A percentile compares a stretch with the other conserved stretches of the same genome.
phyloP scores from a whole-genome alignment of 2,797 vertebrate species.

The Pangasius krempfi region DNA sequence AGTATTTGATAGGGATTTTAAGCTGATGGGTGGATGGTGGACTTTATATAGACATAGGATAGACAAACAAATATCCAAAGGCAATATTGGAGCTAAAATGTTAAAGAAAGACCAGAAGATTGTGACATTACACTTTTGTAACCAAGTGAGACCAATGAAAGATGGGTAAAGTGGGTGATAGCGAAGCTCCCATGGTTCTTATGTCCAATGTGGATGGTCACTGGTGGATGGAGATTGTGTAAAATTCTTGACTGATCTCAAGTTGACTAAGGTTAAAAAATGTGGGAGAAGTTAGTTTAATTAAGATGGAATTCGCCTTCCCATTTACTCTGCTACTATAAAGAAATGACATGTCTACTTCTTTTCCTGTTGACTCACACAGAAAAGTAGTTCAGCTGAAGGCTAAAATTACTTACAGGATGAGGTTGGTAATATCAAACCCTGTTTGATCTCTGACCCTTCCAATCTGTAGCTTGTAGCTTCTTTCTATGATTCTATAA shows the following conservation, averaged over 20 bases:
- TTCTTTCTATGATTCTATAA: background rate
- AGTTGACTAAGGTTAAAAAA: background rate
- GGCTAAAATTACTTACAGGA: conserved; percentile 36
- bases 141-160: background rate
- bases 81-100: background rate
- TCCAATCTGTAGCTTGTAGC: conserved; percentile 18
- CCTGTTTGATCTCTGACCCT: background rate
- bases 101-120: background rate
- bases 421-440: conserved; percentile 35
- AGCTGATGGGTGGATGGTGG: background rate
- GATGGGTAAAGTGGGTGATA: background rate
- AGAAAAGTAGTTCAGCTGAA: conserved; percentile 27
- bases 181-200: background rate
- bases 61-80: background rate
- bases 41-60: background rate
- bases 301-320: background rate
- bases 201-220: background rate
- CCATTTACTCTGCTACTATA: background rate
- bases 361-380: conserved; percentile 30
- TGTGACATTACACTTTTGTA: background rate
- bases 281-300: background rate
- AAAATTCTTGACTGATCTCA: background rate
- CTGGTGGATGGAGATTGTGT: background rate
- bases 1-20: background rate
- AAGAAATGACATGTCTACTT: background rate